Evolutionary conservation across 2,797 vertebrate species (phyloP).

Genomic region (Gouania willdenowi): DNA sequence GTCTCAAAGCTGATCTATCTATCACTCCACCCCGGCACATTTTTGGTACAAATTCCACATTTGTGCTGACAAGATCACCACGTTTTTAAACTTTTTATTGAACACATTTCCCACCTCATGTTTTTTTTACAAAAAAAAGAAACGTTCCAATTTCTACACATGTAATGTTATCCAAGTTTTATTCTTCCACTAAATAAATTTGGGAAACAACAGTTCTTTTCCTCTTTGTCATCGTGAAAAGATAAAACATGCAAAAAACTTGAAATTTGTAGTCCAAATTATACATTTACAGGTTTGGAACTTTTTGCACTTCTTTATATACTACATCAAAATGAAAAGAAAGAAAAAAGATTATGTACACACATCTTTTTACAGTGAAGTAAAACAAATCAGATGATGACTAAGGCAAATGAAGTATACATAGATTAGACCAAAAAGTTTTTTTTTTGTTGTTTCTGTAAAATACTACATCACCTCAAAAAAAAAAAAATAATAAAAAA

Average conservation of each 20-base stretch:
- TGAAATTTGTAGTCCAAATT: conserved; percentile 92
- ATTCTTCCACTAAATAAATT: conserved; percentile 87
- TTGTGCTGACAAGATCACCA: conserved; percentile 92
- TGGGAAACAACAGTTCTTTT: conserved; percentile 87
- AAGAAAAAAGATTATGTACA: conserved; percentile 95
- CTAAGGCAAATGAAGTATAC: conserved; percentile 88
- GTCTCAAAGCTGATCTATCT: conserved; percentile 91
- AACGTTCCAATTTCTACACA: conserved; percentile 73
- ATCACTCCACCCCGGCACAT: conserved; percentile 60
- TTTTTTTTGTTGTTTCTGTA: conserved; percentile 79
- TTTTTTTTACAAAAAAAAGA: conserved; percentile 73
- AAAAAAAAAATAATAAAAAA: conserved; percentile 50
- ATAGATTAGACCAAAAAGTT: conserved; percentile 88
- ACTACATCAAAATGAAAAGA: conserved; percentile 84
- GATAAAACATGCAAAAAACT: conserved; percentile 99
- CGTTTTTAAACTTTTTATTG: conserved; percentile 49
- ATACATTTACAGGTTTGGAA: conserved; percentile 96
- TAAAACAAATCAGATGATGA: conserved; percentile 86
- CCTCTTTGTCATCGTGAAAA: conserved; percentile 86
- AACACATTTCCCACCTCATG: conserved; percentile 25
- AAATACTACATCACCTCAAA: conserved; percentile 86
- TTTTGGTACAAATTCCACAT: conserved; percentile 98
- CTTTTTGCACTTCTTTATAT: conserved; percentile 89
- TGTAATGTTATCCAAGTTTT: conserved; percentile 89
- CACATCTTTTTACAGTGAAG: conserved; percentile 96